These are phyloP conservation scores for Corvus moneduloides DNA, from an alignment of 2,113 vertebrate species.

Conservation along the genomic window DNA sequence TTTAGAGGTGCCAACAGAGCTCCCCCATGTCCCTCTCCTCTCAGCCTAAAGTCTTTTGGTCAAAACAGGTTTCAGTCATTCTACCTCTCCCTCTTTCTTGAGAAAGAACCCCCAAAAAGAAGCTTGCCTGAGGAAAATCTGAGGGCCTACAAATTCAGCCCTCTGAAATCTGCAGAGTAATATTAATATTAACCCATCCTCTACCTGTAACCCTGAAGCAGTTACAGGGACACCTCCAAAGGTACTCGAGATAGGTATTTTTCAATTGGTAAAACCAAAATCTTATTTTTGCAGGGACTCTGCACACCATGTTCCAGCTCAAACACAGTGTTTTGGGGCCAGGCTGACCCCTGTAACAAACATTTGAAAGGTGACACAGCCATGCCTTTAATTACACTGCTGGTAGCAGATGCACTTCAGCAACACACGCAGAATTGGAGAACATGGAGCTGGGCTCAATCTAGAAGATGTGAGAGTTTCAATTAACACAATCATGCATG, in stretches of 20 bases:
- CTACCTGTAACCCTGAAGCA: background rate
- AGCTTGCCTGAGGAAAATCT: background rate
- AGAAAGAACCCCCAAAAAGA: background rate
- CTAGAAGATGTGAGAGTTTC: constrained; percentile 63
- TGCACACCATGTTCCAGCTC: background rate
- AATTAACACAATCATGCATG: constrained; percentile 64
- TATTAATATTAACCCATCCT: background rate
- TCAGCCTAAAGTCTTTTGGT: background rate
- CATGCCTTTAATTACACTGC: background rate
- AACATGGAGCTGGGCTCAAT: background rate
- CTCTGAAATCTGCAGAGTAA: background rate
- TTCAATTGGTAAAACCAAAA: background rate
- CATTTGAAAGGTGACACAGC: background rate
- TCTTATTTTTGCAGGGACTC: background rate
- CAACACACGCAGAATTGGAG: background rate
- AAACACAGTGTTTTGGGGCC: background rate
- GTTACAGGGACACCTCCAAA: background rate
- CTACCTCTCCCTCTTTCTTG: background rate
- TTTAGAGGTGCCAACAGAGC: background rate
- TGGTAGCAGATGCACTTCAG: background rate
- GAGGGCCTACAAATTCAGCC: background rate
- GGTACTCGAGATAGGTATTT: background rate
- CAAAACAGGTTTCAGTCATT: background rate
- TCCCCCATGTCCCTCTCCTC: background rate
- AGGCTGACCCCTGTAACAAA: background rate